phyloP scores from a whole-genome alignment of 2,888 invertebrate species.

The Entomobrya multifasciata region DNA sequence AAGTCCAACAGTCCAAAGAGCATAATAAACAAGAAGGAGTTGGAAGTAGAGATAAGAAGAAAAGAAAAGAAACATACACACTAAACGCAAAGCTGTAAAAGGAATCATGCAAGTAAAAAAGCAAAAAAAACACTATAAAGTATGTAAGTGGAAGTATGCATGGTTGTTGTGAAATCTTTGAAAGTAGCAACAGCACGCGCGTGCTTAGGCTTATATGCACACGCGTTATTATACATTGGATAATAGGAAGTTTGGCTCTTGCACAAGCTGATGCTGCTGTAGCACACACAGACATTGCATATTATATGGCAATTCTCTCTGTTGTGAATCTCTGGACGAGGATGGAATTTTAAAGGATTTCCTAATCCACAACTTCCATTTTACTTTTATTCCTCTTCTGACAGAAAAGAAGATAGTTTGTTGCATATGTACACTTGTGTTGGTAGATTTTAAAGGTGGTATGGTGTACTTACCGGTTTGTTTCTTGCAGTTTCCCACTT shows the following conservation, averaged over 20 bases:
- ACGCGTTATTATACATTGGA: too few relatives aligned
- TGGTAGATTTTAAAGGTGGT: neutral
- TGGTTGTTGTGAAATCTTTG: too few relatives aligned
- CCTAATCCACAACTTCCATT: slow-evolving; percentile 56
- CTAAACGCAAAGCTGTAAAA: neutral
- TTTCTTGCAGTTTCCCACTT: slow-evolving; percentile 28
- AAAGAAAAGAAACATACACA: neutral
- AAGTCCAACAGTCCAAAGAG: neutral
- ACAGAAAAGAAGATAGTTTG: slow-evolving; percentile 3
- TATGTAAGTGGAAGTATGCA: slow-evolving; percentile 9
- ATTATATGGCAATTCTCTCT: slow-evolving; percentile 28
- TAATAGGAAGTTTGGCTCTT: too few relatives aligned
- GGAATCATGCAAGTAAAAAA: too few relatives aligned
- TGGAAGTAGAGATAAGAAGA: neutral
- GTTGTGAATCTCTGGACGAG: slow-evolving; percentile 63
- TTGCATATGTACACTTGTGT: neutral
- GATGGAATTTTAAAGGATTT: slow-evolving; percentile 64
- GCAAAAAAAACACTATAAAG: neutral
- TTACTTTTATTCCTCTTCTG: slow-evolving; percentile 33
- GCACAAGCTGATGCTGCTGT: too few relatives aligned
- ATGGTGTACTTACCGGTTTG: neutral
- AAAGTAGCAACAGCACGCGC: neutral
- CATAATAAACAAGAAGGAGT: slow-evolving; percentile 9
- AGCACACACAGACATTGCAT: slow-evolving; percentile 13
- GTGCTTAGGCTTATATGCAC: too few relatives aligned